Evolutionary conservation across 1,140 invertebrate species (phyloP), one percentile per base, ranked within the genome.

Genomic region (Dendrolimus punctatus): DNA sequence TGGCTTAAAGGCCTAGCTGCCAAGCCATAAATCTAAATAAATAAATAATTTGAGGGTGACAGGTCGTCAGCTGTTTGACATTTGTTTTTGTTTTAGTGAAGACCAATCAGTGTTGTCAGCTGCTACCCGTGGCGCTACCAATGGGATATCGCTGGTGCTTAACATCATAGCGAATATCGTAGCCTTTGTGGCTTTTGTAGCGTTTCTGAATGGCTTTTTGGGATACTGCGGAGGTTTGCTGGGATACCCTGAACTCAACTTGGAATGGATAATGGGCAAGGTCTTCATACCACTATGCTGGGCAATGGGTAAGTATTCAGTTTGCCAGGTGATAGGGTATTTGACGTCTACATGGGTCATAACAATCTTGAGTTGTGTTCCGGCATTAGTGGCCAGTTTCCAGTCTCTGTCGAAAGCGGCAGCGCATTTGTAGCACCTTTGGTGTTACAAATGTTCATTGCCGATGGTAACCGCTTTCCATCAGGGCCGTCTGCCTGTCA

Each of bases 121-220:
- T 4, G 97, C 96, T 0, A 92, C 93, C 2, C 93, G 93, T 70
- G 98, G 97, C 0, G 97, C 97, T 7, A 88, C 91, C 37, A 90
- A 92, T 50, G 95, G 93, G 3, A 92, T 96, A 8, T 89, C 92
- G n/a, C 84, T 99, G 5, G 91, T 99, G 3, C 88, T 95, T 4
- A 95, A 95, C 52, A 97, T 99, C 56, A 91, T 95, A 8, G 96
- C 96, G 4, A 98, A 97, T 73, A 87, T 99, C 2, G 93, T 99
- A 6, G 96, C 96, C 0, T 98, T 98, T 73, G 90, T 99, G 1
- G 92, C 96, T 0, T 91, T 97, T 58, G 84, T 99, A 2, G 90
- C 93, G 0, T 96, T 98, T 72, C 58, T 97, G 0, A 96, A 99
- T 79, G 90, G 90, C 4, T 57, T 96, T 0, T 78, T 98, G 0